Evolutionary conservation across 2,888 invertebrate species (phyloP).

Genomic region (Agrilus cyanescens): DNA sequence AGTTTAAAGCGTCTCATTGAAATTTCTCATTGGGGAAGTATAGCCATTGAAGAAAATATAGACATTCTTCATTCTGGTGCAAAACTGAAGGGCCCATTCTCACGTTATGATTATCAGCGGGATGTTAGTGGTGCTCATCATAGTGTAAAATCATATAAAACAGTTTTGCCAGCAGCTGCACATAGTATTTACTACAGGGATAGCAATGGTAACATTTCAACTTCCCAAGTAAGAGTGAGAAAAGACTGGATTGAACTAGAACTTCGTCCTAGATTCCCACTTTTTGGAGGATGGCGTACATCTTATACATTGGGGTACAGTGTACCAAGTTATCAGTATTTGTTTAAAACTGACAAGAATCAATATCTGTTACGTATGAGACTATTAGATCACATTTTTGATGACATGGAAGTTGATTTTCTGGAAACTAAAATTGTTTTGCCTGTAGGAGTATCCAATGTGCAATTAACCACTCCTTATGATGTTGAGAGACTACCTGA

Average conservation of each 20-base stretch:
- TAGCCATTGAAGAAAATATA: constrained; percentile 91
- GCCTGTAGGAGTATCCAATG: constrained; percentile 82
- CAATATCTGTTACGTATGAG: constrained; percentile 79
- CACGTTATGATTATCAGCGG: constrained; percentile 93
- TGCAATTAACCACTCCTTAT: constrained; percentile 74
- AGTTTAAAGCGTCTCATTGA: constrained; percentile 79
- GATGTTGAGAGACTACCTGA: constrained; percentile 62
- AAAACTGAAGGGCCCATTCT: constrained; percentile 85
- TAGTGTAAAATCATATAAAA: constrained; percentile 86
- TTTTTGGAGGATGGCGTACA: constrained; percentile 99
- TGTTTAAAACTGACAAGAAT: constrained; percentile 62
- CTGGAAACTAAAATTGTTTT: constrained; percentile 78
- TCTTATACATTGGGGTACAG: constrained; percentile 89
- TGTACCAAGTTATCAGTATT: constrained; percentile 92
- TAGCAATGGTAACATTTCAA: constrained; percentile 98
- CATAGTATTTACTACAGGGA: constrained; percentile 95
- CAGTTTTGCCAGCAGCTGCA: constrained; percentile 74
- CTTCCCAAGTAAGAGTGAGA: constrained; percentile 78
- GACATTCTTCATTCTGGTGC: constrained; percentile 91
- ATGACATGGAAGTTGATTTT: constrained; percentile 92
- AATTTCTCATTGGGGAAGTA: constrained; percentile 98
- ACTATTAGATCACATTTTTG: constrained; percentile 91
- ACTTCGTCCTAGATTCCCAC: constrained; percentile 89
- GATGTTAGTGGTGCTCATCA: constrained; percentile 80
- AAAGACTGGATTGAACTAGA: constrained; percentile 93